phyloP scores from a whole-genome alignment of 1,140 invertebrate species.

The Limonius californicus region DNA sequence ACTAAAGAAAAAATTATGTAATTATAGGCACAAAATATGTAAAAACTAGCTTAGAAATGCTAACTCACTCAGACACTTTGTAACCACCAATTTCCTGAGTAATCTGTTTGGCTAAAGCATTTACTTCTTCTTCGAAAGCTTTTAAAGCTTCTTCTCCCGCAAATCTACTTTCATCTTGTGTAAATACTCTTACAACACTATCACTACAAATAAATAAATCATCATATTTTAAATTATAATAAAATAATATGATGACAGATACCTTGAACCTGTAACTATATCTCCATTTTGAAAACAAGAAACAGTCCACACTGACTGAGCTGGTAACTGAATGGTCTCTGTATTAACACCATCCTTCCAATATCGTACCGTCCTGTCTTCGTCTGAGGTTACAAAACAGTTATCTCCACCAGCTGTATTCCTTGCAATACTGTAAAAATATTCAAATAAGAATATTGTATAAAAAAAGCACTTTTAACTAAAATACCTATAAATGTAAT shows the following conservation, averaged over 20 bases:
- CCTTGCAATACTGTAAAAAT: conserved; percentile 53
- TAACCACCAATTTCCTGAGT: conserved; percentile 73
- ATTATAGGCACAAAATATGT: too few relatives aligned
- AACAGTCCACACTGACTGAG: conserved; percentile 87
- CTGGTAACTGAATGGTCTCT: conserved; percentile 75
- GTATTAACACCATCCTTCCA: conserved; percentile 66
- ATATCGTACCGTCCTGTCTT: conserved; percentile 82
- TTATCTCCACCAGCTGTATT: conserved; percentile 56
- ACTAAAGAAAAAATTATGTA: too few relatives aligned
- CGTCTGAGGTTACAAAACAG: conserved; percentile 72
- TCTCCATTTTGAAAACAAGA: conserved; percentile 78
- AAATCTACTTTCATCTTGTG: conserved; percentile 60
- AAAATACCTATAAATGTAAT: conserved; percentile 69
- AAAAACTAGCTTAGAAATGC: too few relatives aligned
- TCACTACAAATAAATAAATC: conserved; percentile 59
- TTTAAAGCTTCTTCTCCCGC: conserved; percentile 60
- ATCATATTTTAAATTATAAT: too few relatives aligned
- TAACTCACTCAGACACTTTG: conserved; percentile 71
- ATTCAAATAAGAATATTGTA: conserved; percentile 22
- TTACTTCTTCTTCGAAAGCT: conserved; percentile 70
- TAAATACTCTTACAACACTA: conserved; percentile 82
- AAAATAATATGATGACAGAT: too few relatives aligned
- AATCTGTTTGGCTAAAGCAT: conserved; percentile 55
- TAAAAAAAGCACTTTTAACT: background rate
- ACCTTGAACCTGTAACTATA: conserved; percentile 79